phyloP scores from a whole-genome alignment of 1,140 invertebrate genomes.

The Rhyacophila brunnea region DNA sequence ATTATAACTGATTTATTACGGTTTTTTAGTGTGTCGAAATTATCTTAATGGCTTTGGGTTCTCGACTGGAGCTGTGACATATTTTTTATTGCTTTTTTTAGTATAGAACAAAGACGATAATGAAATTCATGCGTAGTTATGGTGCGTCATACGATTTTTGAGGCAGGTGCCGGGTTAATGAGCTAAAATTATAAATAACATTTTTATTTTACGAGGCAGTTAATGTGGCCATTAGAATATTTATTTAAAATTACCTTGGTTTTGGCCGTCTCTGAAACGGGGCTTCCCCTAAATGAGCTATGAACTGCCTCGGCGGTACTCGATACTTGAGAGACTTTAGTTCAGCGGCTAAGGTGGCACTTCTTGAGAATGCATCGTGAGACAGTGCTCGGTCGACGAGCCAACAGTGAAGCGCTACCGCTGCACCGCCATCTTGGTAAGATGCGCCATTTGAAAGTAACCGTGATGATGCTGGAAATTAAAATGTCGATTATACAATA shows the following conservation, averaged over 20 bases:
- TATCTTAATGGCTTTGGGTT: too few relatives aligned
- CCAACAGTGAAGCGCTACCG: conserved; percentile 51
- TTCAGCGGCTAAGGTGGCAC: conserved; percentile 39
- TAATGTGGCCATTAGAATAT: background rate
- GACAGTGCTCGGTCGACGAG: conserved; percentile 51
- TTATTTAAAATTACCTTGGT: conserved; percentile 38
- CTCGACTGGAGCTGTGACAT: too few relatives aligned
- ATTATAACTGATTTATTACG: too few relatives aligned
- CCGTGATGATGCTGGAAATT: conserved; percentile 29
- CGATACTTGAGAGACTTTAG: conserved; percentile 48
- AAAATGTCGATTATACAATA: too few relatives aligned
- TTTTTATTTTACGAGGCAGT: background rate
- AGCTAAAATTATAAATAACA: background rate
- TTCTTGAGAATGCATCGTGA: conserved; percentile 44
- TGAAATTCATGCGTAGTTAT: too few relatives aligned
- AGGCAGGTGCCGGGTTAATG: too few relatives aligned
- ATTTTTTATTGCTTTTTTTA: too few relatives aligned
- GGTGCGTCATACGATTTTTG: too few relatives aligned
- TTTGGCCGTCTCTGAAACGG: conserved; percentile 43
- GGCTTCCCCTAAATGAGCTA: conserved; percentile 48
- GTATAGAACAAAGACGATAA: too few relatives aligned
- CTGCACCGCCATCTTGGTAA: conserved; percentile 35
- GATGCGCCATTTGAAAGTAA: conserved; percentile 27
- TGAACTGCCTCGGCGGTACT: conserved; percentile 50
- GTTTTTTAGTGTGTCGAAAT: too few relatives aligned